Evolutionary conservation across 2,113 vertebrate species (phyloP).

Genomic region (Myodes glareolus): DNA sequence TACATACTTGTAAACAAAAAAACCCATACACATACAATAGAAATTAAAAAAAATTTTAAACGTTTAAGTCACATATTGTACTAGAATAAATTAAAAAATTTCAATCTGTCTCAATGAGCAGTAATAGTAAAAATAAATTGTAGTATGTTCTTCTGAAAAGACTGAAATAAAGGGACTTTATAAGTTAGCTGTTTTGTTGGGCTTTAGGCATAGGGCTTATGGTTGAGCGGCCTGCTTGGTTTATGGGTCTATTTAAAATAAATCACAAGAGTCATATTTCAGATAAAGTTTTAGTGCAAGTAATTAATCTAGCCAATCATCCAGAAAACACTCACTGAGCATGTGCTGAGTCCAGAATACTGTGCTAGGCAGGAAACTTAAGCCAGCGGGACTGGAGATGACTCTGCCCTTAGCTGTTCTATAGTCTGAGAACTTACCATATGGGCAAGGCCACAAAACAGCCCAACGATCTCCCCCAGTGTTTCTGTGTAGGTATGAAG

Average conservation of each 20-base stretch:
- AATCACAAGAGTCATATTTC: conserved; percentile 2
- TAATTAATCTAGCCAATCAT: not conserved
- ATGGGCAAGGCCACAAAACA: not conserved
- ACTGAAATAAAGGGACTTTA: not conserved
- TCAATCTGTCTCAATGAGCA: not conserved
- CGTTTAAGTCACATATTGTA: not conserved
- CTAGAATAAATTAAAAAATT: not conserved
- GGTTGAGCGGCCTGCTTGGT: not conserved
- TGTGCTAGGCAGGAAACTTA: not conserved
- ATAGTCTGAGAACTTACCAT: not conserved
- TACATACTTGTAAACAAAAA: not conserved
- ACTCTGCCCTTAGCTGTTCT: not conserved
- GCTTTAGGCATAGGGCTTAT: not conserved
- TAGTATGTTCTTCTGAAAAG: not conserved
- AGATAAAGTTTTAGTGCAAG: not conserved
- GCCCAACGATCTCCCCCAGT: not conserved
- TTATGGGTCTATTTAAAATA: conserved; percentile 6
- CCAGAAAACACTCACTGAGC: not conserved
- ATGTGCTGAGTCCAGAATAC: not conserved
- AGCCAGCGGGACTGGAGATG: not conserved
- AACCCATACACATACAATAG: not conserved
- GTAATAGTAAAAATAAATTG: not conserved
- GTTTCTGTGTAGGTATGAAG: conserved; percentile 39
- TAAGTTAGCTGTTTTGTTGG: not conserved
- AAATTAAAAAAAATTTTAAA: not conserved